Evolutionary conservation across 2,888 invertebrate genomes (phyloP).

Genomic region (Aphelenchoides bicaudatus): DNA sequence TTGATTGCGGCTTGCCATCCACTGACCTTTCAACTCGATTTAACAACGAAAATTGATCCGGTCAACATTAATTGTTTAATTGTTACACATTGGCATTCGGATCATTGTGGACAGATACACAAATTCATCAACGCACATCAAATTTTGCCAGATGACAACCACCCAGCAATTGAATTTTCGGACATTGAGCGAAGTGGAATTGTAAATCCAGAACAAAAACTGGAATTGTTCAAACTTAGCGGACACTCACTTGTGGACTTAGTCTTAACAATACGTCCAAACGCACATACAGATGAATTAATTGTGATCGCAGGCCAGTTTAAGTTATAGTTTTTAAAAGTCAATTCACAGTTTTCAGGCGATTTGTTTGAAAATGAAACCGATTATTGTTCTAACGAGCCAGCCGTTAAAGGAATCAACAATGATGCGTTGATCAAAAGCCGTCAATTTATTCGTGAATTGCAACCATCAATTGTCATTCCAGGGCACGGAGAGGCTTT

Average conservation of each 20-base stretch:
- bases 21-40: background rate
- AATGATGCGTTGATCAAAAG: background rate
- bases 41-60: background rate
- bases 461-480: slow-evolving; percentile 16
- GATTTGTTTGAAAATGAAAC: slow-evolving; percentile 22
- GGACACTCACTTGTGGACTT: slow-evolving; percentile 12
- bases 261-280: slow-evolving; percentile 3
- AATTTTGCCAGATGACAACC: background rate
- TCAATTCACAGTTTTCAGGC: slow-evolving; percentile 11
- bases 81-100: slow-evolving; percentile 15
- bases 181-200: background rate
- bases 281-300: slow-evolving; percentile 2
- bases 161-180: background rate
- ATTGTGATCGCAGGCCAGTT: slow-evolving; percentile 10
- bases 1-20: slow-evolving; percentile 3
- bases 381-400: slow-evolving; percentile 13
- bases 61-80: slow-evolving; percentile 2
- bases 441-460: slow-evolving; percentile 10
- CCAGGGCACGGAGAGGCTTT: slow-evolving; percentile 25
- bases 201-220: background rate
- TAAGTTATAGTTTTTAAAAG: background rate
- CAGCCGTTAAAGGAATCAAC: background rate
- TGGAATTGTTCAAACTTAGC: slow-evolving; percentile 1
- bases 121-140: background rate
- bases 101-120: slow-evolving; percentile 9